phyloP scores from a whole-genome alignment of 2,113 vertebrate species.

The Eurypyga helias region DNA sequence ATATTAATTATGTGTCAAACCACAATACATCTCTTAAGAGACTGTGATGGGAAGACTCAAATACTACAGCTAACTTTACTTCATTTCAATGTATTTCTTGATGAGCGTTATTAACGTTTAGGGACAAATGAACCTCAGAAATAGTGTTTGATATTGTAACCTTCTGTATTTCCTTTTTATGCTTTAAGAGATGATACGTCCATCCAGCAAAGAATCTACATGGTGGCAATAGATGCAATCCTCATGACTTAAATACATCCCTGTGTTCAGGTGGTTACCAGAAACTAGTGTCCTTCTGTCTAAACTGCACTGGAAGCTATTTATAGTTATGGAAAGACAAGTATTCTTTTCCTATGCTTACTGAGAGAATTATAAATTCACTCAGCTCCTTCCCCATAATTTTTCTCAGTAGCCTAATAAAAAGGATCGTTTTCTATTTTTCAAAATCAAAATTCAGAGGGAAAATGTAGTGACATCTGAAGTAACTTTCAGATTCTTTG shows the following conservation, averaged over 20 bases:
- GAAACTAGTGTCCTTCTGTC: not conserved
- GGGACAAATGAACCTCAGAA: slow-evolving; percentile 12
- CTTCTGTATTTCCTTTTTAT: not conserved
- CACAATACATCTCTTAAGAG: slow-evolving; percentile 32
- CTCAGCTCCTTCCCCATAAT: slow-evolving; percentile 23
- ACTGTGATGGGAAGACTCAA: not conserved
- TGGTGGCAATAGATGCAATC: not conserved
- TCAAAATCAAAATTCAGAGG: slow-evolving; percentile 16
- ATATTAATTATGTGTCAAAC: slow-evolving; percentile 67
- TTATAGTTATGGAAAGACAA: not conserved
- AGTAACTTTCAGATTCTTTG: not conserved
- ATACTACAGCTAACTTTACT: not conserved
- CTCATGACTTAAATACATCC: not conserved
- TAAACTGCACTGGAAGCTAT: not conserved
- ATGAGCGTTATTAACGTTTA: slow-evolving; percentile 24
- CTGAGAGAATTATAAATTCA: slow-evolving; percentile 12
- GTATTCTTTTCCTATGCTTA: not conserved
- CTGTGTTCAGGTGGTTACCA: not conserved
- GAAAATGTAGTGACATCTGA: not conserved
- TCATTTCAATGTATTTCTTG: not conserved
- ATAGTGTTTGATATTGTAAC: not conserved
- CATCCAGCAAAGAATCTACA: not conserved
- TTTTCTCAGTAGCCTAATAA: slow-evolving; percentile 46
- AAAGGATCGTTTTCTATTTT: not conserved
- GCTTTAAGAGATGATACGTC: not conserved